Evolutionary conservation across 2,797 vertebrate genomes (phyloP).

Genomic region (Spinibarbus caldwelli): DNA sequence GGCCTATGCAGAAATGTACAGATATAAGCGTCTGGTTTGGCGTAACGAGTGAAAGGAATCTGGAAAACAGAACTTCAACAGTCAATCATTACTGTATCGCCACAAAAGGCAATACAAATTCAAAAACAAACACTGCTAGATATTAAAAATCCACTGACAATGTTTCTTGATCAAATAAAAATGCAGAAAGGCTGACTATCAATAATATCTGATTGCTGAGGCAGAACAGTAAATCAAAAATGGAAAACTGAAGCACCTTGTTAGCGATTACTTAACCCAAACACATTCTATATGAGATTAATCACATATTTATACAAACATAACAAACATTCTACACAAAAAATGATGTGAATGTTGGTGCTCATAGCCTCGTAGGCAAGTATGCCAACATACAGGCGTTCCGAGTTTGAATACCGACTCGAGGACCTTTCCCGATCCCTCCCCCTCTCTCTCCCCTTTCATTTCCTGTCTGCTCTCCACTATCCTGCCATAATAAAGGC

Average conservation of each 20-base stretch:
- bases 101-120: not conserved
- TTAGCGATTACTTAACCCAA: not conserved
- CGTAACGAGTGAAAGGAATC: not conserved
- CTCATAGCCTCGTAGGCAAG: not conserved
- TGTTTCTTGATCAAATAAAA: not conserved
- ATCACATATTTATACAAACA: not conserved
- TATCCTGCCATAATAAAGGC: not conserved
- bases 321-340: not conserved
- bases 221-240: not conserved
- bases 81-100: not conserved
- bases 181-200: not conserved
- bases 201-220: not conserved
- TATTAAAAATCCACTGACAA: not conserved
- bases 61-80: constrained; percentile 4
- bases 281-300: not conserved
- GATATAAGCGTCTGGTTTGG: not conserved
- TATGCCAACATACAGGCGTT: not conserved
- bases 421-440: too few relatives aligned
- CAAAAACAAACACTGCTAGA: not conserved
- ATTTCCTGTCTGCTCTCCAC: not conserved
- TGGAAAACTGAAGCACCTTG: not conserved
- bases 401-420: too few relatives aligned
- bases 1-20: constrained; percentile 24
- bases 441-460: not conserved
- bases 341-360: not conserved